phyloP scores from a whole-genome alignment of 1,140 invertebrate genomes.

The Euborellia annulipes region DNA sequence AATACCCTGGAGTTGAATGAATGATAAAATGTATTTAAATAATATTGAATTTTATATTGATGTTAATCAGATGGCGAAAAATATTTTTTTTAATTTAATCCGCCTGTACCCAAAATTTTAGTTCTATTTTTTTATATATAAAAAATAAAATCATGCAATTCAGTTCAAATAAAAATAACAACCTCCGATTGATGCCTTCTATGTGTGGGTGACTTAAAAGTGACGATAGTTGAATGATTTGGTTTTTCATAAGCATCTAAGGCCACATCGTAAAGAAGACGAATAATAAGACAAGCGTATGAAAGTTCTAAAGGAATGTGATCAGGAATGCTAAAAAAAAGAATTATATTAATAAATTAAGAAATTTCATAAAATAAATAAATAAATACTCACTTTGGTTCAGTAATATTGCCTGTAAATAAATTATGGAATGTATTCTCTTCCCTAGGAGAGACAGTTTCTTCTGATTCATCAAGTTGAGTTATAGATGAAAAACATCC shows the following conservation, averaged over 20 bases:
- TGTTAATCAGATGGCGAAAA: no score
- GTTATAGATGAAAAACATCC: constrained; percentile 69
- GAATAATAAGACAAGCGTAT: constrained; percentile 61
- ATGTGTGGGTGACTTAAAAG: constrained; percentile 47
- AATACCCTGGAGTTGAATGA: constrained; percentile 14
- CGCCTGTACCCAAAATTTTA: no score
- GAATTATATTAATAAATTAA: no score
- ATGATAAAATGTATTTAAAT: no score
- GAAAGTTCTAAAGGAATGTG: constrained; percentile 48
- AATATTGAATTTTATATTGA: no score
- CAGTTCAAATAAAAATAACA: not conserved
- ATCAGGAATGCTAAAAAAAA: constrained; percentile 36
- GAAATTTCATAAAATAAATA: not conserved
- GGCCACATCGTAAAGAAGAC: constrained; percentile 80
- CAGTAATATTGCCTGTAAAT: constrained; percentile 55
- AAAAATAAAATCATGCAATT: no score
- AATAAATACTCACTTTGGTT: constrained; percentile 28
- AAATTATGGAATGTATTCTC: constrained; percentile 41
- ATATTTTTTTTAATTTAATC: constrained; percentile 11
- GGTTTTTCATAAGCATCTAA: constrained; percentile 81
- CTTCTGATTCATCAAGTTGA: constrained; percentile 30
- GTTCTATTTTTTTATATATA: no score
- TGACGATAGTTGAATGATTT: constrained; percentile 39
- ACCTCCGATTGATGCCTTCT: constrained; percentile 16
- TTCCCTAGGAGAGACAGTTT: constrained; percentile 15